These are phyloP conservation scores for Himalopsyche tibetana DNA, from an alignment of 2,888 invertebrate genomes.

Conservation along the genomic window DNA sequence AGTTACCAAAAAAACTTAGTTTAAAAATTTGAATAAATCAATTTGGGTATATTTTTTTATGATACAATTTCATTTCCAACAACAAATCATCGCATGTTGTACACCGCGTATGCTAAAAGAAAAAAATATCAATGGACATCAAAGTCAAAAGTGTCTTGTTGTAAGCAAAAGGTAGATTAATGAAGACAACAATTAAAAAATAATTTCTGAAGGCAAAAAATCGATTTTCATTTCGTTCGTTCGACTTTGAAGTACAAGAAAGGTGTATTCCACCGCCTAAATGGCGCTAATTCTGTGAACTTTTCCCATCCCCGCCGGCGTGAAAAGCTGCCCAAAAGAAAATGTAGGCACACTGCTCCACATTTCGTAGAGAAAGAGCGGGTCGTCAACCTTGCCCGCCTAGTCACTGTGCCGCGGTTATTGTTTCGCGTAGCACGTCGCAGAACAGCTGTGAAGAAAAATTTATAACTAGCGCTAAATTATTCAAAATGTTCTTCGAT, in stretches of 20 bases:
- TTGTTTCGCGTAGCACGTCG: constrained; percentile 16
- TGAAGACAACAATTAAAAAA: background rate
- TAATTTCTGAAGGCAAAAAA: background rate
- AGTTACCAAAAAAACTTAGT: too few relatives aligned
- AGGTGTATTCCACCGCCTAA: constrained; percentile 4
- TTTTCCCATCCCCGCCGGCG: constrained; percentile 21
- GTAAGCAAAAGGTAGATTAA: background rate
- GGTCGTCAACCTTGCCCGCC: constrained; percentile 24
- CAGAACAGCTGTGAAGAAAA: background rate
- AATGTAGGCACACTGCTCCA: constrained; percentile 19
- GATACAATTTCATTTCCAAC: too few relatives aligned
- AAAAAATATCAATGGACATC: background rate
- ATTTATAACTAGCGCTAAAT: background rate
- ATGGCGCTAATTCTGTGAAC: constrained; percentile 26
- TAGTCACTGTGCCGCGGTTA: constrained; percentile 10
- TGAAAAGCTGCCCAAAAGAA: constrained; percentile 27
- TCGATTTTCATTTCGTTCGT: background rate
- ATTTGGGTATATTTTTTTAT: too few relatives aligned
- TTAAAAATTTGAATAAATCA: too few relatives aligned
- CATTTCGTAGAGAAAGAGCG: constrained; percentile 27
- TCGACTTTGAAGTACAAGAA: background rate
- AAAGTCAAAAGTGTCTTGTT: background rate
- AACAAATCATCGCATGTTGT: background rate
- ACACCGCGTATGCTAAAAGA: background rate
- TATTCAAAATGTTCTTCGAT: constrained; percentile 20